phyloP scores from a whole-genome alignment of 2,113 vertebrate species.

The Phalacrocorax pelagicus region DNA sequence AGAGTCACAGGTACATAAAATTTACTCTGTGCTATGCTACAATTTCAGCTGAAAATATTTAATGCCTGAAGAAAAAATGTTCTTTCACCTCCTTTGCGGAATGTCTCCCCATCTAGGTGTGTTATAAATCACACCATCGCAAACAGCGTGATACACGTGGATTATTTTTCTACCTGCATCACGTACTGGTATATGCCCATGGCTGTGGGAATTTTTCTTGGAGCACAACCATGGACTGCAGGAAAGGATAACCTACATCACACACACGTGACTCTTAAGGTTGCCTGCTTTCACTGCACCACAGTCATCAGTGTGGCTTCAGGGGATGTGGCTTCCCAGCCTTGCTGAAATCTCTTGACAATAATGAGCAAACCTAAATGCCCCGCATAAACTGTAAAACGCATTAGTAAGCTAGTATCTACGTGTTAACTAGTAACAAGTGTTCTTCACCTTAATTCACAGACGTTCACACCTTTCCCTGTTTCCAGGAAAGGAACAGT shows the following conservation, averaged over 20 bases:
- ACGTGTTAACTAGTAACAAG: not conserved
- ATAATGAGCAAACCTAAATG: not conserved
- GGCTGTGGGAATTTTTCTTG: not conserved
- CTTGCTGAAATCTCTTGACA: not conserved
- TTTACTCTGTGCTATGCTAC: not conserved
- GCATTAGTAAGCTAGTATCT: not conserved
- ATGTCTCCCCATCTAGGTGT: not conserved
- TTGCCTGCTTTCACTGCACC: not conserved
- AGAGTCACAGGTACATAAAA: not conserved
- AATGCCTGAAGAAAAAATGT: not conserved
- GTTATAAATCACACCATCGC: not conserved
- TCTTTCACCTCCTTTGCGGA: not conserved
- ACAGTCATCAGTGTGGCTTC: not conserved
- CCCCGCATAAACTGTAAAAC: not conserved
- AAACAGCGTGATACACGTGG: fast-evolving
- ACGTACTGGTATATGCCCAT: not conserved
- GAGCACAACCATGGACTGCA: not conserved
- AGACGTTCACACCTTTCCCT: not conserved
- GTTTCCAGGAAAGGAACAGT: not conserved
- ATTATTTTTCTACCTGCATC: not conserved
- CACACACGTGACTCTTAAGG: not conserved
- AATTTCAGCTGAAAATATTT: not conserved
- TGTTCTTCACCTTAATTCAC: not conserved
- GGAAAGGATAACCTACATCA: not conserved
- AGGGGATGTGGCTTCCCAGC: not conserved